Percentiles rank a stretch among this genome's conserved stretches.
Conservation (phyloP, 2,113 vertebrate genomes). For the Lepidiolamprologus cunningtoni region DNA sequence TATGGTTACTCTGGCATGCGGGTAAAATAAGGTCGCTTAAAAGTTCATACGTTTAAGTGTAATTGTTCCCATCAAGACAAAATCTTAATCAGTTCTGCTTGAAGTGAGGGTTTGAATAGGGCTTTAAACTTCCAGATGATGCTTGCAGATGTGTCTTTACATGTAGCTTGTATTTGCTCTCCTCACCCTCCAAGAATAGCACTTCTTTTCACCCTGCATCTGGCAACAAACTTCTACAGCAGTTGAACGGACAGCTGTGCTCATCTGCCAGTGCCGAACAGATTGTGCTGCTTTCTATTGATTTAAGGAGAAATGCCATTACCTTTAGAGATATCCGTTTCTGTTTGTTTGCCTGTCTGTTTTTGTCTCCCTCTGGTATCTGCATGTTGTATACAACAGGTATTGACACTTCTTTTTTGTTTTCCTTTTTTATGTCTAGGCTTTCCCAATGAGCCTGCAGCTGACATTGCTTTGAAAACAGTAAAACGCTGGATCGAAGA, state of each 20-base stretch:
- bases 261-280: conserved; percentile 9
- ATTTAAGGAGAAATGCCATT: conserved; percentile 22
- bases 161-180: not conserved
- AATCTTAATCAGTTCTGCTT: conserved; percentile 12
- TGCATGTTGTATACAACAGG: conserved; percentile 17
- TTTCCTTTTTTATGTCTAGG: conserved; percentile 64
- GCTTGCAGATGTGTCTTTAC: not conserved
- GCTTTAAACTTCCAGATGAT: not conserved
- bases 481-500: conserved; percentile 85
- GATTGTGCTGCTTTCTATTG: conserved; percentile 28
- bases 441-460: conserved; percentile 95
- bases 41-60: conserved; percentile 12
- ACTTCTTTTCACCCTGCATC: conserved; percentile 13
- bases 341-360: conserved; percentile 2
- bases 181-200: not conserved
- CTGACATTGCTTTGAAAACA: conserved; percentile 83
- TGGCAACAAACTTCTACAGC: conserved; percentile 2
- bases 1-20: conserved; percentile 11
- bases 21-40: not conserved
- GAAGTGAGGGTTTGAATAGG: not conserved
- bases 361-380: conserved; percentile 2
- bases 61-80: conserved; percentile 9
- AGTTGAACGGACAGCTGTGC: conserved; percentile 34
- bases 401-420: conserved; percentile 19
- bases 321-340: conserved; percentile 24